A percentile compares a stretch with the other conserved stretches of the same genome.
Conservation (phyloP, 2,888 invertebrate genomes). For the Agriopis leucophaearia region DNA sequence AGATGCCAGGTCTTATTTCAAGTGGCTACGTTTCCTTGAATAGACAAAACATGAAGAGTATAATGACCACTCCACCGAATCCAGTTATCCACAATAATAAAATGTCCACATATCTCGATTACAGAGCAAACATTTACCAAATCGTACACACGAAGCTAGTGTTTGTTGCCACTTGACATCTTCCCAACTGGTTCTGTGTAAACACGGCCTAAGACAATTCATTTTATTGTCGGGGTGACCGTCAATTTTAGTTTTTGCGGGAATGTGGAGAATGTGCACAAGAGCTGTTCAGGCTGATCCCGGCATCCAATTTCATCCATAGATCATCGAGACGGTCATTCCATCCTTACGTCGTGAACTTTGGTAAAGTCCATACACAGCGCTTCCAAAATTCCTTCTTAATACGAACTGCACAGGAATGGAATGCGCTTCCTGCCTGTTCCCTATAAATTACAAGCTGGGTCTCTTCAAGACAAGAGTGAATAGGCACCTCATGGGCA, state of each 20-base stretch:
- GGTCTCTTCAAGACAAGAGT: too few relatives aligned
- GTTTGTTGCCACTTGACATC: constrained; percentile 40
- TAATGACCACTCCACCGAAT: constrained; percentile 19
- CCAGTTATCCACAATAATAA: constrained; percentile 29
- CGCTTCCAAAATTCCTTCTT: too few relatives aligned
- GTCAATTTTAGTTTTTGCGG: not conserved
- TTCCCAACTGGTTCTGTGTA: constrained; percentile 38
- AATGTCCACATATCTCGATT: constrained; percentile 29
- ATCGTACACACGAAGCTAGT: constrained; percentile 14
- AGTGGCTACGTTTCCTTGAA: constrained; percentile 7
- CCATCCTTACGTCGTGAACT: too few relatives aligned
- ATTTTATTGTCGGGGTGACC: constrained; percentile 18
- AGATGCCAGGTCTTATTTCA: not conserved
- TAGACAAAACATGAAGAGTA: constrained; percentile 18
- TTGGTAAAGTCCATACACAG: too few relatives aligned
- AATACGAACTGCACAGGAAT: too few relatives aligned
- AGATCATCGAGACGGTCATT: too few relatives aligned
- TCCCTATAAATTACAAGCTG: too few relatives aligned
- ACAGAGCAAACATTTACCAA: constrained; percentile 32
- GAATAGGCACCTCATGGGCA: too few relatives aligned
- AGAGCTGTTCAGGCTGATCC: too few relatives aligned
- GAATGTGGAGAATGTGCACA: too few relatives aligned
- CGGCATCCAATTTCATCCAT: too few relatives aligned
- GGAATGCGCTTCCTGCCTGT: too few relatives aligned
- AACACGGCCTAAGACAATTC: constrained; percentile 30